These are phyloP conservation scores for Apeira syringaria DNA, from an alignment of 2,888 invertebrate species.

Conservation along the genomic window DNA sequence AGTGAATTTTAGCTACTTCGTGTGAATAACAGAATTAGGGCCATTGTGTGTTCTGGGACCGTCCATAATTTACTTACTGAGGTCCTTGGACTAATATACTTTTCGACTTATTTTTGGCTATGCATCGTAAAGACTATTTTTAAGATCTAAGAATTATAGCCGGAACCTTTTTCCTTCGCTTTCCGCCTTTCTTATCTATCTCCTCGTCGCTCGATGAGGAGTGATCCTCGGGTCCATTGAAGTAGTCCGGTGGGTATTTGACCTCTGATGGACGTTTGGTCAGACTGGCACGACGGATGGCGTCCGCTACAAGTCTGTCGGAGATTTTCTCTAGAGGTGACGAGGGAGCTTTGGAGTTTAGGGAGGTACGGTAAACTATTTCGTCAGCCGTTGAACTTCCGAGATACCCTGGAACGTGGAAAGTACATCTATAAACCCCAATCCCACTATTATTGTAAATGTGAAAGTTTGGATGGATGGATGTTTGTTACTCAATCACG, in stretches of 20 bases:
- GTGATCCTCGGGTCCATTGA: constrained; percentile 57
- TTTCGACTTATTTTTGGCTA: too few species aligned
- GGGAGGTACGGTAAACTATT: constrained; percentile 47
- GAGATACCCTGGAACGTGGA: constrained; percentile 56
- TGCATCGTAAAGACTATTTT: too few species aligned
- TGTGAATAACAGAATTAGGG: too few species aligned
- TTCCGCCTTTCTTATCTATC: constrained; percentile 39
- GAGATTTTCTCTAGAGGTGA: constrained; percentile 59
- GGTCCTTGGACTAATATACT: too few species aligned
- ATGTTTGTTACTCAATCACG: too few species aligned
- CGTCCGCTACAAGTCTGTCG: constrained; percentile 70
- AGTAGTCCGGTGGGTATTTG: constrained; percentile 71
- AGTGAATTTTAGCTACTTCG: too few species aligned
- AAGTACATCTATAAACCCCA: not conserved
- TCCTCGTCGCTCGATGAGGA: constrained; percentile 66
- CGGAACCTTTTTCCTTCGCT: constrained; percentile 30
- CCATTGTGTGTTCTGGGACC: too few species aligned
- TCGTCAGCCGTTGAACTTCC: constrained; percentile 50
- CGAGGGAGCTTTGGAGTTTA: constrained; percentile 41
- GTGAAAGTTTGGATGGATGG: too few species aligned
- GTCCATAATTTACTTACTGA: too few species aligned
- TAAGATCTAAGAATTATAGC: constrained; percentile 11
- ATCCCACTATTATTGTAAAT: too few species aligned
- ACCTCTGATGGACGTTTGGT: constrained; percentile 62
- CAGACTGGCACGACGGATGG: constrained; percentile 66